Evolutionary conservation across 2,113 vertebrate genomes (phyloP).

Genomic region (Canis aureus): DNA sequence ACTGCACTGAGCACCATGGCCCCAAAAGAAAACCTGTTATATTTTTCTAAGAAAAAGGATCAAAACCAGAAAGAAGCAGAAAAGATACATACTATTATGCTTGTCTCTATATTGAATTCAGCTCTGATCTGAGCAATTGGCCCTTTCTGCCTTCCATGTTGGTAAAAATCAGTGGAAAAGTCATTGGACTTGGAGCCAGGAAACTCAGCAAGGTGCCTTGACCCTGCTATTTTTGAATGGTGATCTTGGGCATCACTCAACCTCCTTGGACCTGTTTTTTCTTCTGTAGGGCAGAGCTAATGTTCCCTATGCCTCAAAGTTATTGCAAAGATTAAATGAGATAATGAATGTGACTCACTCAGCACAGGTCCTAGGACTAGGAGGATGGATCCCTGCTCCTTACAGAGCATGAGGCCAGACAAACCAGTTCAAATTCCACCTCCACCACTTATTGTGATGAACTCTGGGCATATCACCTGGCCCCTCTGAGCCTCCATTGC

Average conservation of each 20-base stretch:
- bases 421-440: not conserved
- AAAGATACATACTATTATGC: not conserved
- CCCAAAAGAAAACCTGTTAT: not conserved
- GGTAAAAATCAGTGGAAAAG: not conserved
- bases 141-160: not conserved
- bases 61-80: not conserved
- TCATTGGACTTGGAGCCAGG: not conserved
- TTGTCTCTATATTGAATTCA: not conserved
- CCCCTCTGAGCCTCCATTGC: not conserved
- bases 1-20: too few relatives aligned
- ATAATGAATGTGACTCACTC: not conserved
- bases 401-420: not conserved
- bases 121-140: not conserved
- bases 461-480: too few relatives aligned
- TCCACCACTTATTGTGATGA: not conserved
- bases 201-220: not conserved
- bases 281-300: not conserved
- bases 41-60: not conserved
- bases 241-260: not conserved
- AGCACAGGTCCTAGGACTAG: not conserved
- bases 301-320: not conserved
- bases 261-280: not conserved
- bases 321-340: conserved; percentile 2
- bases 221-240: not conserved
- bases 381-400: fast-evolving